Evolutionary conservation across 2,888 invertebrate species (phyloP).

Genomic region (Antitype chi): DNA sequence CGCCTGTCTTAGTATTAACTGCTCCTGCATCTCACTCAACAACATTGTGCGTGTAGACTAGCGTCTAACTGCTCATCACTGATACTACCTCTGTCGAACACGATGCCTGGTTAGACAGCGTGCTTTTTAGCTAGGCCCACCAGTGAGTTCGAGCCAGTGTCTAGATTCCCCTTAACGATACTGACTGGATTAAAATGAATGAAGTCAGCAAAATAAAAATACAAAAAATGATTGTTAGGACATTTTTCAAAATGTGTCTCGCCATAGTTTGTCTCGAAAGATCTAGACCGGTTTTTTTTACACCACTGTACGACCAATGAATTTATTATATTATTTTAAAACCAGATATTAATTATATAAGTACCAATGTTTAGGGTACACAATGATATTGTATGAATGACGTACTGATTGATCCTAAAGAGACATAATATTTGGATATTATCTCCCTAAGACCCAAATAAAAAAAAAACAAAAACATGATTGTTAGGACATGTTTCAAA

Average conservation of each 20-base stretch:
- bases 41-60: no score
- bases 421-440: slow-evolving; percentile 29
- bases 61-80: no score
- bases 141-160: no score
- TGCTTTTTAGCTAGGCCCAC: no score
- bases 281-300: background rate
- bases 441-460: no score
- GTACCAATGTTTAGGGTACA: slow-evolving; percentile 29
- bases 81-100: no score
- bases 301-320: background rate
- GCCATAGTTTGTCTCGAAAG: background rate
- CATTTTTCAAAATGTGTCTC: background rate
- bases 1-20: no score
- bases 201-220: background rate
- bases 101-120: no score
- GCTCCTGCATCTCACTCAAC: no score
- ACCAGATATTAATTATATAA: background rate
- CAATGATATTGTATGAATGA: slow-evolving; percentile 31
- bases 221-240: background rate
- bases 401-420: slow-evolving; percentile 31
- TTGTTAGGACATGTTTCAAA: background rate
- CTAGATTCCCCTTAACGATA: background rate
- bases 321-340: slow-evolving; percentile 25
- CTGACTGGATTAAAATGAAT: background rate
- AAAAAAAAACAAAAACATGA: no score